Evolutionary conservation across 2,888 invertebrate species (phyloP), one percentile per base, ranked within the genome.

Genomic region (Drosophila mimetica): DNA sequence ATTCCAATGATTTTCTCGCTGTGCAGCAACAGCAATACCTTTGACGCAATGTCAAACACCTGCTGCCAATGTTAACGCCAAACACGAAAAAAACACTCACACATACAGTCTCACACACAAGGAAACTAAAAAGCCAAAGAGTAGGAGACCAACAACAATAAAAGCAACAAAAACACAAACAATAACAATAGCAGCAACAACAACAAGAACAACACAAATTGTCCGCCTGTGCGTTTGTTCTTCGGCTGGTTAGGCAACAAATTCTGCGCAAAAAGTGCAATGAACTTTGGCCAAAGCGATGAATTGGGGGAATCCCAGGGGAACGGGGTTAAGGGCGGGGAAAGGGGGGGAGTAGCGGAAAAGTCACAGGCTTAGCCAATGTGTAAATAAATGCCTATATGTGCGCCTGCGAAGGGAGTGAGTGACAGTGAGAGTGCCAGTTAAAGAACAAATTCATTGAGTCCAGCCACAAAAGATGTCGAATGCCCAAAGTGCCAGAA

Each of bases 31-130:
- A 80, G 77, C 74, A 73, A 75, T 78, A 75, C 75, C 76, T 80
- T 80, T 82, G 79, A 77, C 76, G 81, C 88, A 84, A 84, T 84
- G 84, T 84, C 84, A 84, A 84, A 84, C 84, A 84, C 84, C 84
- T 84, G 88, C 84, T 84, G 86, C 88, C 87, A 82, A 82, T 82
- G 82, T 82, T 82, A 86, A 87, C 82, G 86, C 88, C 87, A 82
- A 87, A 82, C 86, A 81, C 87, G 85, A 82, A 82, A 82, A 81
- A 71, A 73, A 63, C 28, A 58, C 37, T 30, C 55, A 9, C 52
- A 47, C 44, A 64, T 34, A 58, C 41, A 48, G 22, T 53, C 44
- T 53, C 44, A 77, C 60, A 71, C 59, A 54, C 30, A 59, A 63
- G 60, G 44, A 30, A 77, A 86, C 70, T 57, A 72, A 85, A 81